Evolutionary conservation across 2,888 invertebrate species (phyloP), one percentile per base, ranked within the genome.

Genomic region (Antheraea assamensis): DNA sequence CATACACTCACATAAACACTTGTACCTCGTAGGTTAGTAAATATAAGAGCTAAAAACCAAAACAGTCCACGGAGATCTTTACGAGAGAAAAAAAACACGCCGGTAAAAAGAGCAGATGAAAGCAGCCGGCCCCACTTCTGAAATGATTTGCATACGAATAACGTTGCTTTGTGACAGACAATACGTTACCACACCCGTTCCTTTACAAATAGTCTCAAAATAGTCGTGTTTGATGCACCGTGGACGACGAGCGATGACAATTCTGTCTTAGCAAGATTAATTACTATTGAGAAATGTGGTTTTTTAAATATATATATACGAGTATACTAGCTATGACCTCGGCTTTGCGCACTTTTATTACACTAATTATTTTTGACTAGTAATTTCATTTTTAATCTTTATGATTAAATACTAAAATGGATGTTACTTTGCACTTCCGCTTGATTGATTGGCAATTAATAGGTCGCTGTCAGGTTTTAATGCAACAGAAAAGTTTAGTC

Each of bases 101-200:
- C 83, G 84, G 82, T 84, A 82, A 80, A 86, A 81, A 86, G 87
- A 87, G 84, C 81, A 83, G 82, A 78, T 78, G 78, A 77, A 68
- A 68, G 68, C 68, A 68, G 68, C 10, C 19, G 35, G 76, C 81
- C 81, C 83, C 82, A 81, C 81, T 82, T 84, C 82, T 78, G 76
- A 78, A 71, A 74, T 72, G 78, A 88, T 90, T 90, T 83, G 83
- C 88, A 90, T 90, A 86, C 83, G 87, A 89, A 89, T 85, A 81
- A 81, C 76, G 81, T 78, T 80, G 83, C 68, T 31, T 86, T 87
- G 86, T 85, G 75, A 76, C 71, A 71, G 77, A 81, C 82, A 84
- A 86, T 86, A 81, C 83, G 82, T 83, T 81, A 83, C 85, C 86
- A 87, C 88, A 88, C 87, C 86, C 85, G 78, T 83, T 83, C 82